phyloP scores from a whole-genome alignment of 2,113 vertebrate species.

The Phalacrocorax pelagicus region DNA sequence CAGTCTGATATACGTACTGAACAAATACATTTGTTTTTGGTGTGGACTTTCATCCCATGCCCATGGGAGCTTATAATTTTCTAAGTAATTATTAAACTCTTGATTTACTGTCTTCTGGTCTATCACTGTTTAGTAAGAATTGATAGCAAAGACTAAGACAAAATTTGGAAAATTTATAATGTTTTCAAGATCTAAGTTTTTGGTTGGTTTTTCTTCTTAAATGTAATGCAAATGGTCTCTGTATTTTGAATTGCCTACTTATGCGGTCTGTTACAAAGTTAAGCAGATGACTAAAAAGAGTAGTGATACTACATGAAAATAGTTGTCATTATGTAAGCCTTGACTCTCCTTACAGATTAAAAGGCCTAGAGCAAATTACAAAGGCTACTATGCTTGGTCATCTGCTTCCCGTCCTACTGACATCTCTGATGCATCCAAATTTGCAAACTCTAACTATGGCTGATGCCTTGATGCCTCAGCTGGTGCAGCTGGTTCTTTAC shows the following conservation, averaged over 20 bases:
- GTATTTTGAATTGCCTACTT: neutral
- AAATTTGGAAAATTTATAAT: neutral
- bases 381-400: constrained; percentile 98
- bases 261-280: neutral
- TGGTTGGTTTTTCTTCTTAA: neutral
- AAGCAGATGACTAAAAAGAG: neutral
- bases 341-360: constrained; percentile 79
- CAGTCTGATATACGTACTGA: neutral
- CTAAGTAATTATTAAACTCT: constrained; percentile 19
- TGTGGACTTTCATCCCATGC: neutral
- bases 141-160: neutral
- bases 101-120: constrained; percentile 4
- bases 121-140: neutral
- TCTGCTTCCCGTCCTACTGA: constrained; percentile 91
- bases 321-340: neutral
- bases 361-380: constrained; percentile 95
- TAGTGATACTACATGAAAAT: neutral
- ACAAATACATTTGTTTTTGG: neutral
- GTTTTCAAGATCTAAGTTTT: neutral
- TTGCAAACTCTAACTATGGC: constrained; percentile 93
- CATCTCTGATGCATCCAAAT: constrained; percentile 97
- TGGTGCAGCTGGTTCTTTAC: constrained; percentile 96
- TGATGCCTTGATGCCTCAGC: constrained; percentile 95
- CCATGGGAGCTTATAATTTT: neutral
- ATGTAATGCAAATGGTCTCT: neutral